Evolutionary conservation across 1,140 invertebrate genomes (phyloP).

Genomic region (Cecropterus lyciades): DNA sequence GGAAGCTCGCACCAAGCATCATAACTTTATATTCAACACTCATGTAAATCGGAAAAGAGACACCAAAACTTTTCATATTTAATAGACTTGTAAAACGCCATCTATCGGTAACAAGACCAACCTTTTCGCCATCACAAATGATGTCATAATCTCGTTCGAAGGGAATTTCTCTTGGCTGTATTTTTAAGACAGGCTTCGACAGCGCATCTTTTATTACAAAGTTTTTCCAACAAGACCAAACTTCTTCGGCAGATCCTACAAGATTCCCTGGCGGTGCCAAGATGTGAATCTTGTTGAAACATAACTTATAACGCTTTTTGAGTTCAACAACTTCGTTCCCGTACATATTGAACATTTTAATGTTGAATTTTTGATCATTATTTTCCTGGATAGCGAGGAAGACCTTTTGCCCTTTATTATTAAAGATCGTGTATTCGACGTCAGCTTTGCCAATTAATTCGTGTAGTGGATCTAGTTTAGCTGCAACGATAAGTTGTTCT

Average conservation of each 20-base stretch:
- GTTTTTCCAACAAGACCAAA: slow-evolving; percentile 28
- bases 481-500: slow-evolving; percentile 51
- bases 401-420: slow-evolving; percentile 54
- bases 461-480: slow-evolving; percentile 51
- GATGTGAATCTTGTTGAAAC: slow-evolving; percentile 45
- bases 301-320: slow-evolving; percentile 42
- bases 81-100: slow-evolving; percentile 28
- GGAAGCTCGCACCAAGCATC: slow-evolving; percentile 55
- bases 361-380: slow-evolving; percentile 34
- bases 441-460: slow-evolving; percentile 44
- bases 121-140: slow-evolving; percentile 30
- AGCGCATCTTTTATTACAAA: slow-evolving; percentile 44
- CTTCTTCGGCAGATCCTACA: slow-evolving; percentile 45
- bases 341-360: slow-evolving; percentile 59
- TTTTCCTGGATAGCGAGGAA: slow-evolving; percentile 53
- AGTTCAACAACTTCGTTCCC: slow-evolving; percentile 61
- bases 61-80: slow-evolving; percentile 41
- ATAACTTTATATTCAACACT: slow-evolving; percentile 50
- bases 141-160: slow-evolving; percentile 41
- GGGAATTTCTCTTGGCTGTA: slow-evolving; percentile 37
- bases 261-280: slow-evolving; percentile 57
- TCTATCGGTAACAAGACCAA: slow-evolving; percentile 41
- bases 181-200: slow-evolving; percentile 41
- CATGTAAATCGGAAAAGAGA: slow-evolving; percentile 51
- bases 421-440: slow-evolving; percentile 53